phyloP scores from a whole-genome alignment of 2,113 vertebrate species.

The Archilochus colubris region DNA sequence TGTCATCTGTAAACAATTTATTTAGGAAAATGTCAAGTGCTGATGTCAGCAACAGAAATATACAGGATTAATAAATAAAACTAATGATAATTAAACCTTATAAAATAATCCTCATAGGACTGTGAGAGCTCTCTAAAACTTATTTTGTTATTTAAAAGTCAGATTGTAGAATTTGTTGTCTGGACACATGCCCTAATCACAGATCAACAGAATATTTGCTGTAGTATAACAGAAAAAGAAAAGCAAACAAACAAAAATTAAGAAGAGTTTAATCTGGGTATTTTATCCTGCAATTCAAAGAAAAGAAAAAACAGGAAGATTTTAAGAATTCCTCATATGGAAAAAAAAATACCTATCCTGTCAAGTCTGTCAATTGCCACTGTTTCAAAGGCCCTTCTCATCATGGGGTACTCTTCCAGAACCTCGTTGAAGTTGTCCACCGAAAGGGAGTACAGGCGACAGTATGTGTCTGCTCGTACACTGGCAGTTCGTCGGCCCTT shows the following conservation, averaged over 20 bases:
- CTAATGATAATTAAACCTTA: not conserved
- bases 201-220: not conserved
- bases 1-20: not conserved
- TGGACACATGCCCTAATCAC: not conserved
- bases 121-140: not conserved
- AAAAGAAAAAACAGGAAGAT: not conserved
- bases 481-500: conserved; percentile 97
- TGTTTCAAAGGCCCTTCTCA: conserved; percentile 97
- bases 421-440: conserved; percentile 99
- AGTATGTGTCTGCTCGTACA: conserved; percentile 96
- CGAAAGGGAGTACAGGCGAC: conserved; percentile 95
- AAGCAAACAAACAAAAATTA: not conserved
- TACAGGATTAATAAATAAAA: conserved; percentile 14
- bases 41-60: not conserved
- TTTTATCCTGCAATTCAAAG: not conserved
- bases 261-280: not conserved
- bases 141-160: not conserved
- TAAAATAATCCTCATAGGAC: not conserved
- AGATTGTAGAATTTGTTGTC: not conserved
- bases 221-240: not conserved
- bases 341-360: conserved; percentile 75
- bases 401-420: conserved; percentile 98
- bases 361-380: conserved; percentile 98
- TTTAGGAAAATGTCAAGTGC: not conserved
- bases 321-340: not conserved